Evolutionary conservation across 2,888 invertebrate species (phyloP), one percentile per base, ranked within the genome.

Genomic region (Ernsta delagoae): DNA sequence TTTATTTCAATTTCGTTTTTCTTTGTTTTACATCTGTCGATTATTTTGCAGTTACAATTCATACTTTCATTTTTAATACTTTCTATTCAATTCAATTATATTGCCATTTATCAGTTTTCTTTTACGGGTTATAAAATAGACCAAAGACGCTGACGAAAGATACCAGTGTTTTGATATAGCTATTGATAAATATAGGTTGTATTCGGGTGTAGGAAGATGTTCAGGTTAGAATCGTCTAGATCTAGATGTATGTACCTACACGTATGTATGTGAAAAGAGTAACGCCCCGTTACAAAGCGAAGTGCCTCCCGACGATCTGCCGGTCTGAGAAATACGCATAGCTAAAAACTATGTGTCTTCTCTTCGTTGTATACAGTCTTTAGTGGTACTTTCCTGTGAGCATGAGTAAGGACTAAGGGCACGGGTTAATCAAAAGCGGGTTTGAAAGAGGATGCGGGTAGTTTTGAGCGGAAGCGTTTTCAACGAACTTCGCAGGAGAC

Each of bases 201-300:
- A n/a, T n/a, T n/a, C n/a, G n/a, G n/a, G n/a, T n/a, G n/a, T n/a
- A n/a, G n/a, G n/a, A n/a, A n/a, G n/a, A n/a, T n/a, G n/a, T n/a
- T n/a, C n/a, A n/a, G n/a, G n/a, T n/a, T n/a, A n/a, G n/a, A n/a
- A n/a, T n/a, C n/a, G n/a, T n/a, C n/a, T 36, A 36, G 36, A 4
- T 36, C 4, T 36, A 36, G 36, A 36, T n/a, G 24, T 24, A 12
- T n/a, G n/a, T n/a, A n/a, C n/a, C n/a, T n/a, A n/a, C n/a, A n/a
- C n/a, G n/a, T n/a, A n/a, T n/a, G 31, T 65, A 34, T 65, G 57
- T 53, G 24, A 66, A 66, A 66, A 66, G 65, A 59, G 65, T 66
- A 59, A 66, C 50, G 65, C 41, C 59, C 65, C 48, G 50, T 48
- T 12, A 53, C 59, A 66, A 66, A 66, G 65, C 59, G 41, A 66